Base-by-base conservation (phyloP, 2,113 vertebrate genomes). In the Apistogramma diplotaenia region DNA sequence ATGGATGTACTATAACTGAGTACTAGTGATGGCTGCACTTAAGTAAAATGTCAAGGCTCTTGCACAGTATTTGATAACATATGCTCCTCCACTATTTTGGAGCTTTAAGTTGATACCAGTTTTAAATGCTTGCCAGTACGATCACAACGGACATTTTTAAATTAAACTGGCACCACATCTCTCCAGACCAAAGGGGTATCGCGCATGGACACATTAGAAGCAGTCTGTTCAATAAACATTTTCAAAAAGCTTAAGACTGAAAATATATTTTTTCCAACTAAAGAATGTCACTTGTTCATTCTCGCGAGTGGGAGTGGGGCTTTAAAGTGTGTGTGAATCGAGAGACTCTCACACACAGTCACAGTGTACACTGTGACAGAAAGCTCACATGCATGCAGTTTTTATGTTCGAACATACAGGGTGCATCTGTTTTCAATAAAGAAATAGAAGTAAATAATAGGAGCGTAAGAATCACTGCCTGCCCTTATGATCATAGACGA, bases 1-100 rank as follows among this genome's bases (percentile, higher is more conserved):
- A 89, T 78, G 74, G 70, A 78, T 53, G 78, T 84, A 40, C 76
- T 67, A 61, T 57, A 40, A 59, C 18, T 37, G 72, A 87, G 18
- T 29, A 75, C 35, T 31, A 60, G 33, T 75, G 65, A 73, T 53
- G 27, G 73, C 67, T 74, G 27, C 78, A 25, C 49, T 60, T 0
- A 8, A 61, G 54, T 35, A 37, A 73, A 78, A 82, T 83, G 72
- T 84, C 76, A 80, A 35, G 18, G 46, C 53, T 59, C 40, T 25
- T n/a, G 13, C 23, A 23, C 56, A 59, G 79, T 51, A 74, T 87
- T 87, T 82, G 49, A 51, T 13, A 67, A 89, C 57, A 62, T 78
- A 74, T 53, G 23, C 55, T 70, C 10, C 4, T 51, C 29, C 8
- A 49, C 60, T 55, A 83, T 76, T 82, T 62, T 31, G 53, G 29